Evolutionary conservation across 2,888 invertebrate species (phyloP), one percentile per base, ranked within the genome.

Genomic region (Coleophora deauratella): DNA sequence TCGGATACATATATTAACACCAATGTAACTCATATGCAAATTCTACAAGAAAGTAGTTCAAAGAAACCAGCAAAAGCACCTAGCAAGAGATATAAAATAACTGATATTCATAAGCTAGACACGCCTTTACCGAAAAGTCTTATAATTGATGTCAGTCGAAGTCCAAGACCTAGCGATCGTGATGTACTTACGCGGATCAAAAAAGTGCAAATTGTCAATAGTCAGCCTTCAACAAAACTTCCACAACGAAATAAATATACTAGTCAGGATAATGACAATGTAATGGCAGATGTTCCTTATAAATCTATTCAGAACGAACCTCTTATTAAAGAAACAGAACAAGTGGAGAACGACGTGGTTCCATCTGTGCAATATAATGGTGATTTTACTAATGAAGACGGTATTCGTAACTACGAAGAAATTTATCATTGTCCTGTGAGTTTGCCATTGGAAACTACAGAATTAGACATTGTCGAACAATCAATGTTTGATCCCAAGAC

Each of bases 401-500:
- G 21, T 4, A 21, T 21, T 21, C 21, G n/a, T 21, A 21, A 21
- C 21, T 10, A 33, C 12, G 35, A 35, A 27, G 33, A 39, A 3
- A 33, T 33, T 28, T 39, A 36, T n/a, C 36, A 39, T 13, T 43
- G 12, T 38, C 27, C 34, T 40, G 33, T 21, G 21, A 21, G 21
- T 40, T 31, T 34, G 33, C 15, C 14, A 30, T 32, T 13, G 13
- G n/a, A 32, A 34, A 27, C 27, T 34, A 46, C 46, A 2, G 53
- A 65, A 21, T 60, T 51, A 30, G 54, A 66, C 44, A 54, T 77
- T 41, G 11, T 31, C 31, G 69, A 69, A 43, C 59, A 66, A 13
- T 57, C 63, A 10, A 66, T 82, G 71, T 66, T 85, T 33, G 62
- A 84, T 53, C 84, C 84, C 3, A 76, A 69, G 65, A 65, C 61